phyloP scores from a whole-genome alignment of 2,113 vertebrate genomes.

The Pterocles orientalis region DNA sequence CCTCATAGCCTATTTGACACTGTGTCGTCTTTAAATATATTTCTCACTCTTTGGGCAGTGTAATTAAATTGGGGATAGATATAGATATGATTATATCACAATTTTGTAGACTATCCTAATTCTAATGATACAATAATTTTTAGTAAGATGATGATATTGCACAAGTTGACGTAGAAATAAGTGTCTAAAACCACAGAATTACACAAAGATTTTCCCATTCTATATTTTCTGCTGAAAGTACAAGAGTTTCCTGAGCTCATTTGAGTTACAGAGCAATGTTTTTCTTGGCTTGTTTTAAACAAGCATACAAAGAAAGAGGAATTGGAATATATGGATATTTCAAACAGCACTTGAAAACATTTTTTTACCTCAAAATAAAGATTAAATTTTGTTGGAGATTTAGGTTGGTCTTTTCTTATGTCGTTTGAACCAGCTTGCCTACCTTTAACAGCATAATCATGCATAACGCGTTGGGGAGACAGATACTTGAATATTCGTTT shows the following conservation, averaged over 20 bases:
- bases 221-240: background rate
- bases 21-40: background rate
- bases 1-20: background rate
- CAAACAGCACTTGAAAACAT: background rate
- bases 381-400: background rate
- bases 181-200: background rate
- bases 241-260: background rate
- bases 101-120: background rate
- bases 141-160: background rate
- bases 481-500: background rate
- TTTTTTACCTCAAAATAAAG: background rate
- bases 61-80: background rate
- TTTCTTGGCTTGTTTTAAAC: background rate
- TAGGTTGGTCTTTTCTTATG: background rate
- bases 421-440: background rate
- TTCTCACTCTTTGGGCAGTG: background rate
- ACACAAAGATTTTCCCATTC: background rate
- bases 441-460: background rate
- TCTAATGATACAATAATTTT: background rate
- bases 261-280: background rate
- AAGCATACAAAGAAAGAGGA: background rate
- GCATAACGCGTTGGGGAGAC: background rate
- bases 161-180: background rate
- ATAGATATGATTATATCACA: background rate
- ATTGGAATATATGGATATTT: background rate